Percentiles rank a stretch among this genome's conserved stretches.
Conservation (phyloP, 2,888 invertebrate species). For the Leistus spinibarbis region DNA sequence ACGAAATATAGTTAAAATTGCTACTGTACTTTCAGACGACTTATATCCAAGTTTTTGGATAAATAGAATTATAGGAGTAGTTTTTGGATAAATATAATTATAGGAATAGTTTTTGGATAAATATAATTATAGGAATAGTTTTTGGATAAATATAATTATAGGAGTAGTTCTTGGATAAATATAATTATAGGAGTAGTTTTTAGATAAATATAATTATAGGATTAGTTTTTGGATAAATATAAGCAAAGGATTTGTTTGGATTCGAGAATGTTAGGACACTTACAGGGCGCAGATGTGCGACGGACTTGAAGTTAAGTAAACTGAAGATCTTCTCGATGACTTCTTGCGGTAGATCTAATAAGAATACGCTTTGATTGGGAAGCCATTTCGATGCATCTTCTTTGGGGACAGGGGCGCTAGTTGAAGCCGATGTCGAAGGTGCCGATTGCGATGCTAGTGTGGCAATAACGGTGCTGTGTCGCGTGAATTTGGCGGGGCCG, state of each 20-base stretch:
- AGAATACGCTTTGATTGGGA: slow-evolving; percentile 49
- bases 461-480: slow-evolving; percentile 46
- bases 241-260: neutral
- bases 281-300: slow-evolving; percentile 81
- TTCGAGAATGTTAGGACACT: slow-evolving; percentile 46
- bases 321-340: slow-evolving; percentile 79
- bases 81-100: too few species aligned
- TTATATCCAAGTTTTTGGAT: too few species aligned
- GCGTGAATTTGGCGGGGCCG: slow-evolving; percentile 52
- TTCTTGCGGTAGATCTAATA: slow-evolving; percentile 81
- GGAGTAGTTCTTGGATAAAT: too few species aligned
- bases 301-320: slow-evolving; percentile 75
- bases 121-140: too few species aligned
- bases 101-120: too few species aligned
- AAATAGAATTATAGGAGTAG: too few species aligned
- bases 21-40: too few species aligned
- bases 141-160: too few species aligned
- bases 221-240: neutral
- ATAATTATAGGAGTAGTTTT: neutral
- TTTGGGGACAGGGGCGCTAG: slow-evolving; percentile 29
- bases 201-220: slow-evolving; percentile 1
- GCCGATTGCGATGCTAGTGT: slow-evolving; percentile 36
- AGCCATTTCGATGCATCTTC: slow-evolving; percentile 46
- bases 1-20: too few species aligned
- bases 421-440: neutral